A percentile compares a stretch with the other conserved stretches of the same genome.
phyloP scores from a whole-genome alignment of 2,888 invertebrate genomes.

The Apodemia duryi region DNA sequence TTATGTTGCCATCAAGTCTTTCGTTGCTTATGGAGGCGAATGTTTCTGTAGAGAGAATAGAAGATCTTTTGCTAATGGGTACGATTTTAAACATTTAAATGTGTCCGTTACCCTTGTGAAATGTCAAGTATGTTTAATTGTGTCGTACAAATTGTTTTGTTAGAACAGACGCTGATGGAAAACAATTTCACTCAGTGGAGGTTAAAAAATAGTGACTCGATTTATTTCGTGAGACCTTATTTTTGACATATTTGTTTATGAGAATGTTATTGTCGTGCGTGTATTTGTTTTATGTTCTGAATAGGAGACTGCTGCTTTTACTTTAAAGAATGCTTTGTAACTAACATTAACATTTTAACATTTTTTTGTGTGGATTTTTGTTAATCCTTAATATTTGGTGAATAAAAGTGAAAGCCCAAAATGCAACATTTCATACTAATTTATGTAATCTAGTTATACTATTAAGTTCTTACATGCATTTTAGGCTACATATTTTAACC shows the following conservation, averaged over 20 bases:
- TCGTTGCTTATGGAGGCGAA: conserved; percentile 77
- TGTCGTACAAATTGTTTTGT: not conserved
- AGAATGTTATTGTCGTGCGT: conserved; percentile 1
- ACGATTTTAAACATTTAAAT: conserved; percentile 58
- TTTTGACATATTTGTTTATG: not conserved
- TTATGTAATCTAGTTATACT: not conserved
- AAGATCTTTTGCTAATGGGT: conserved; percentile 76
- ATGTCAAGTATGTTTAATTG: conserved; percentile 27
- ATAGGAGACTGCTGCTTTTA: not conserved
- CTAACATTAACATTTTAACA: conserved; percentile 3
- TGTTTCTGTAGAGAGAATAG: conserved; percentile 78
- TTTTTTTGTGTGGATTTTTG: not conserved
- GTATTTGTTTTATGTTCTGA: not conserved
- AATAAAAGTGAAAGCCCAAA: not conserved
- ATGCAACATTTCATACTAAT: not conserved
- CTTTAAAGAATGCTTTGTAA: not conserved
- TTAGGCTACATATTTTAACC: not conserved
- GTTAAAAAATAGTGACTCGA: not conserved
- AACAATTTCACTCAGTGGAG: not conserved
- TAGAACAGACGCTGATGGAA: not conserved
- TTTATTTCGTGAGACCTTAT: conserved; percentile 2
- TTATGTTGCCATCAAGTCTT: conserved; percentile 75
- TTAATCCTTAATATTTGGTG: too few relatives aligned
- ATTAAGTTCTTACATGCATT: too few relatives aligned
- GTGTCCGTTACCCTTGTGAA: conserved; percentile 32